phyloP scores from a whole-genome alignment of 2,888 invertebrate genomes.

The Glyphotaelius pellucidus region DNA sequence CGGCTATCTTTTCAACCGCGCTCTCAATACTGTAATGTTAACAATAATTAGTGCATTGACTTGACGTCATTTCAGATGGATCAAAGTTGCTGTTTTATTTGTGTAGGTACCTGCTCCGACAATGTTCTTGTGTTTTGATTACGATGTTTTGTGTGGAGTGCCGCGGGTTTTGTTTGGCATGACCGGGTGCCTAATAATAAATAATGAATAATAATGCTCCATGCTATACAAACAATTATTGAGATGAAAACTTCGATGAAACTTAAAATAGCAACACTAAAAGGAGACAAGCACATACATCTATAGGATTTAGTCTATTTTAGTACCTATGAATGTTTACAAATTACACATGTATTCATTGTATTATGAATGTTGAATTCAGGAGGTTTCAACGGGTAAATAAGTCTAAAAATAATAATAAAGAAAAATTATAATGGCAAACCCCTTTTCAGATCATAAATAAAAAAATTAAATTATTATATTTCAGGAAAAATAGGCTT shows the following conservation, averaged over 20 bases:
- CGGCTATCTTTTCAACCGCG: neutral
- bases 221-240: neutral
- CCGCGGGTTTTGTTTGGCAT: neutral
- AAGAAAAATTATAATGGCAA: too few relatives aligned
- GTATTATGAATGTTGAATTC: too few relatives aligned
- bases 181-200: neutral
- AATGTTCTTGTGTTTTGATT: neutral
- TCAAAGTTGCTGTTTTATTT: neutral
- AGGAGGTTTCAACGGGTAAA: too few relatives aligned
- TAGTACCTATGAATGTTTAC: too few relatives aligned
- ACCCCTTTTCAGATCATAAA: too few relatives aligned
- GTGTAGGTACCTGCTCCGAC: neutral
- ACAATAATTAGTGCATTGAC: neutral
- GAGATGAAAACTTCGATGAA: too few relatives aligned
- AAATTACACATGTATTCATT: too few relatives aligned
- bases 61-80: conserved; percentile 12
- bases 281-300: too few relatives aligned
- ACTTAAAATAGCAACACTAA: too few relatives aligned
- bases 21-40: neutral
- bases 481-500: neutral
- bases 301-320: too few relatives aligned
- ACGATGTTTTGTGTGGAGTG: neutral
- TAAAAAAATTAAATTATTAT: too few relatives aligned
- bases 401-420: too few relatives aligned
- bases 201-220: neutral